phyloP scores from a whole-genome alignment of 2,797 vertebrate species.

The Acanthurus tractus region DNA sequence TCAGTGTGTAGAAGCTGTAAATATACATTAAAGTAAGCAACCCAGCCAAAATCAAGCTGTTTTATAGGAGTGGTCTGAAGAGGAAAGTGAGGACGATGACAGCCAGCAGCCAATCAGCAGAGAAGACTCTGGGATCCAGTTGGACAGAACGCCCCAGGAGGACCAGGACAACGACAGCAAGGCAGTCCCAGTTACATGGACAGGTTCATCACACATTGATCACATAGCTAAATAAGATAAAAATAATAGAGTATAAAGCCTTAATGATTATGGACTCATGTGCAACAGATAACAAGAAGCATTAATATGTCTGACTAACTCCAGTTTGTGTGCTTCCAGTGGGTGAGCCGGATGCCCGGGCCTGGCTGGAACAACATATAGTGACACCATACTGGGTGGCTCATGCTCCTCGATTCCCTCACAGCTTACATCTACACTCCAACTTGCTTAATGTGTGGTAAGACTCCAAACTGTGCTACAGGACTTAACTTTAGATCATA shows the following conservation, averaged over 20 bases:
- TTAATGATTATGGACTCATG: not conserved
- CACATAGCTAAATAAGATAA: not conserved
- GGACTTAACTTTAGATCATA: not conserved
- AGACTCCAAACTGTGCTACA: constrained; percentile 47
- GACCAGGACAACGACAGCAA: constrained; percentile 91
- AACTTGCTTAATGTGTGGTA: constrained; percentile 96
- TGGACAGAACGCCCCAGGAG: constrained; percentile 94
- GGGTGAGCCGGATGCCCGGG: constrained; percentile 89
- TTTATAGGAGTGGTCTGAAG: constrained; percentile 94
- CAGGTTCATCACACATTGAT: constrained; percentile 84
- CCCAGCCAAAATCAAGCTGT: not conserved
- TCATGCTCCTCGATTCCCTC: constrained; percentile 89
- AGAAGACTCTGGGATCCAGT: constrained; percentile 97
- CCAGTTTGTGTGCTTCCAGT: constrained; percentile 70
- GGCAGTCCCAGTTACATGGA: constrained; percentile 87
- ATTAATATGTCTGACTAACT: not conserved
- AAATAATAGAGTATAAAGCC: not conserved
- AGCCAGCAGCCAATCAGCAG: constrained; percentile 92
- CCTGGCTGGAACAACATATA: constrained; percentile 94
- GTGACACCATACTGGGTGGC: constrained; percentile 94
- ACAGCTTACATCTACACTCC: constrained; percentile 96
- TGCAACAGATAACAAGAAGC: not conserved
- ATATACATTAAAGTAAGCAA: too few species aligned
- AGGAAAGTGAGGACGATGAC: constrained; percentile 93
- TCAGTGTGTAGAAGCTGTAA: not conserved